Evolutionary conservation across 1,140 invertebrate species (phyloP).

Genomic region (Bombus polaris): DNA sequence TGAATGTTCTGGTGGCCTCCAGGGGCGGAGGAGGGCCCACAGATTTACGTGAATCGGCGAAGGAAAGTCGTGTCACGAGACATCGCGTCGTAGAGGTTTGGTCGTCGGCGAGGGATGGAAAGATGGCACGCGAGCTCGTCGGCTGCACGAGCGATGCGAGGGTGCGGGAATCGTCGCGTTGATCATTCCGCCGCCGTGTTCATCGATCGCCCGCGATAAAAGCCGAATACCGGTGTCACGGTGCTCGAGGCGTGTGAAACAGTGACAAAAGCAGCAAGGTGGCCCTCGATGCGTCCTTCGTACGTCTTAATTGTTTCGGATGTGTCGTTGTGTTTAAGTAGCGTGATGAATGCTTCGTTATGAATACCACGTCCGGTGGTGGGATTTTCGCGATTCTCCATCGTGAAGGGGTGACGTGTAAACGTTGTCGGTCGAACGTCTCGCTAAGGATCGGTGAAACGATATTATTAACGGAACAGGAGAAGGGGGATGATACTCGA

Average conservation of each 20-base stretch:
- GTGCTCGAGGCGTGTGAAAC: not conserved
- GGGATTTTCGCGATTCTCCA: not conserved
- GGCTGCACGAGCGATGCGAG: not conserved
- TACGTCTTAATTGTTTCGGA: not conserved
- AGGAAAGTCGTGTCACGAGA: not conserved
- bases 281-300: not conserved
- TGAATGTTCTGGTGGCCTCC: not conserved
- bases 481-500: not conserved
- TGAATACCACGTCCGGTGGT: not conserved
- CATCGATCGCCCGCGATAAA: constrained; percentile 21
- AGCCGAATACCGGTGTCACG: not conserved
- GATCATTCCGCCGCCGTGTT: not conserved
- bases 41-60: not conserved
- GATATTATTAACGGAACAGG: constrained; percentile 3
- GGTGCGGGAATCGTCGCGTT: constrained; percentile 13
- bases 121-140: constrained; percentile 16
- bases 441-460: not conserved
- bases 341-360: not conserved
- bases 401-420: not conserved
- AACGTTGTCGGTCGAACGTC: not conserved
- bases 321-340: not conserved
- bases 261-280: too few species aligned
- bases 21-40: not conserved
- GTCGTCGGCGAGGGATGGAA: not conserved
- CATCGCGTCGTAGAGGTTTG: not conserved